Conservation (phyloP, 1,140 invertebrate species). For the Bombus terrestris region DNA sequence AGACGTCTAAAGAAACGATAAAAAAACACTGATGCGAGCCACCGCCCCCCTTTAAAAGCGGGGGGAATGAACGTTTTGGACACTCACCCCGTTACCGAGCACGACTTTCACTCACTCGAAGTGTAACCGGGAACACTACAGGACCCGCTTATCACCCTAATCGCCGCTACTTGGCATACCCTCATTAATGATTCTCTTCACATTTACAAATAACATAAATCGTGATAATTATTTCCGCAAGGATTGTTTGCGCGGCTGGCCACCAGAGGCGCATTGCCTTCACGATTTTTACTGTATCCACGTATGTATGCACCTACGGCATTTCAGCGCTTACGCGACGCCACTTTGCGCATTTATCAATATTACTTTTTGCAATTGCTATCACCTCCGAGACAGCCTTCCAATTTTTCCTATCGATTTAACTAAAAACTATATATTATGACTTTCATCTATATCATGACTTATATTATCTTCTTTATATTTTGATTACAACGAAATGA, state of each 20-base stretch:
- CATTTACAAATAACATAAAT: slow-evolving; percentile 79
- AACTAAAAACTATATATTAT: not conserved
- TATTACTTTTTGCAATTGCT: slow-evolving; percentile 66
- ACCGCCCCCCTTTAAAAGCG: slow-evolving; percentile 75
- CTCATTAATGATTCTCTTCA: slow-evolving; percentile 72
- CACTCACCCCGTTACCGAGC: slow-evolving; percentile 66
- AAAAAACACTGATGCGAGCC: slow-evolving; percentile 73
- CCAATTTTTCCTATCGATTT: not conserved
- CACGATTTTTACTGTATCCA: slow-evolving; percentile 49
- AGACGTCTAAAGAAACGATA: slow-evolving; percentile 66
- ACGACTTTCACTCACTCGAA: slow-evolving; percentile 54
- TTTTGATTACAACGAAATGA: not conserved
- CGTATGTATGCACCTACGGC: slow-evolving; percentile 20
- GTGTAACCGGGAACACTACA: slow-evolving; percentile 44
- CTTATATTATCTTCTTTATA: not conserved
- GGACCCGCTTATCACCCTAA: slow-evolving; percentile 61
- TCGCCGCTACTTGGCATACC: slow-evolving; percentile 69
- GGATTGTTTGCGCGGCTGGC: slow-evolving; percentile 66
- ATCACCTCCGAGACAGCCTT: slow-evolving; percentile 15
- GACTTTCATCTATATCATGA: not conserved
- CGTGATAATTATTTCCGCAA: slow-evolving; percentile 80
- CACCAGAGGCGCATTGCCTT: slow-evolving; percentile 73
- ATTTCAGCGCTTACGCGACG: slow-evolving; percentile 64
- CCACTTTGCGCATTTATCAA: slow-evolving; percentile 71
- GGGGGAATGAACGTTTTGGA: slow-evolving; percentile 59